Conservation (phyloP, 2,113 vertebrate genomes). For the Brachyhypopomus gauderio region DNA sequence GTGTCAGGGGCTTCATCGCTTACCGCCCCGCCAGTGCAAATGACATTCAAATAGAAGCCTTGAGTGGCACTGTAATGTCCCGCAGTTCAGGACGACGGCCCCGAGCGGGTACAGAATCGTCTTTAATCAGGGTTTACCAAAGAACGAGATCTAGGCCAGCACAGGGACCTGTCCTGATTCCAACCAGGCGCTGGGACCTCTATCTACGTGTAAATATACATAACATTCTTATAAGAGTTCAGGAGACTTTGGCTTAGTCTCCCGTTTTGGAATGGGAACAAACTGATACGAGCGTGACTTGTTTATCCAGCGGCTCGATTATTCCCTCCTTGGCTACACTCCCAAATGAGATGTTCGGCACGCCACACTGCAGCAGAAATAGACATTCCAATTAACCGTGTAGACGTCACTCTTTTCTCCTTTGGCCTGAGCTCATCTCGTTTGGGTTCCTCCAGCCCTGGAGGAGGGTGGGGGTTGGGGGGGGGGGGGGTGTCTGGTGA, state of each 20-base stretch:
- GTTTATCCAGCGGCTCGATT: slow-evolving; percentile 69
- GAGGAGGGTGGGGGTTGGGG: no score
- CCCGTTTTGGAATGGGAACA: slow-evolving; percentile 53
- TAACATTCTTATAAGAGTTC: neutral
- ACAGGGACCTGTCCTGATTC: no score
- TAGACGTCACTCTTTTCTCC: slow-evolving; percentile 61
- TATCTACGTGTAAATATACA: neutral
- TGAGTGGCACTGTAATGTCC: neutral
- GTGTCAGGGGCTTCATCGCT: slow-evolving; percentile 79
- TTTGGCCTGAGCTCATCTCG: slow-evolving; percentile 46
- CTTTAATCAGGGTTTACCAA: no score
- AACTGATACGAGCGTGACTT: slow-evolving; percentile 72
- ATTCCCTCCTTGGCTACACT: slow-evolving; percentile 63
- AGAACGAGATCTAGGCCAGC: no score
- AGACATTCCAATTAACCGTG: slow-evolving; percentile 67
- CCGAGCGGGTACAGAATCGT: neutral
- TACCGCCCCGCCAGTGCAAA: slow-evolving; percentile 45
- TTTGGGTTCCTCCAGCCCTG: slow-evolving; percentile 35
- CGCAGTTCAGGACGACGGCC: neutral
- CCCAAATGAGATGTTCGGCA: slow-evolving; percentile 74
- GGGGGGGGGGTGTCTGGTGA: slow-evolving; percentile 23
- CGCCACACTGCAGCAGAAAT: slow-evolving; percentile 75
- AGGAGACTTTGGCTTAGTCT: slow-evolving; percentile 40
- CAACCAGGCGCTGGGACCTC: neutral
- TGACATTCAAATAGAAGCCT: slow-evolving; percentile 62